Conservation (phyloP, 2,888 invertebrate species). For the Aspidapion aeneum region DNA sequence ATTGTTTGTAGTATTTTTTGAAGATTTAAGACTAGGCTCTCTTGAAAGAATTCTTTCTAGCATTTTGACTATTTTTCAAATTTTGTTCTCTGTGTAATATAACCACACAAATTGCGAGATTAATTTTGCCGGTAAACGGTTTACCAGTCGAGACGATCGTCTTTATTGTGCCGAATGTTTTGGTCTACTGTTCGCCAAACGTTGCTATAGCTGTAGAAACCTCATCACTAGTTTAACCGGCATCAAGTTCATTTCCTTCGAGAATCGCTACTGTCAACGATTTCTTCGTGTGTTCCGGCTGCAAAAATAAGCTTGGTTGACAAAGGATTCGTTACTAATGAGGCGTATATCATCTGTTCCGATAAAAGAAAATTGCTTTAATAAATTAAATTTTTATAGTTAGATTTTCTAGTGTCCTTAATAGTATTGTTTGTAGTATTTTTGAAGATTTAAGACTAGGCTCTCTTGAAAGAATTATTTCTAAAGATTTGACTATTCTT, state of each 20-base stretch:
- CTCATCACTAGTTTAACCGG: conserved; percentile 84
- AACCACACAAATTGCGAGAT: too few relatives aligned
- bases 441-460: too few relatives aligned
- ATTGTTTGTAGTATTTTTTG: too few relatives aligned
- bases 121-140: conserved; percentile 96
- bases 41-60: too few relatives aligned
- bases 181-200: conserved; percentile 96
- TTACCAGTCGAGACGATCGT: conserved; percentile 97
- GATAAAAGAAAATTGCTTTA: conserved; percentile 94
- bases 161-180: conserved; percentile 99
- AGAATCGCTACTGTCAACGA: conserved; percentile 99
- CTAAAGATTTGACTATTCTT: too few relatives aligned
- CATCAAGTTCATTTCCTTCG: conserved; percentile 94
- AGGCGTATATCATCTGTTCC: conserved; percentile 95
- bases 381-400: too few relatives aligned
- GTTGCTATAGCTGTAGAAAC: conserved; percentile 95
- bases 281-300: conserved; percentile 97
- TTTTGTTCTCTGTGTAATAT: too few relatives aligned
- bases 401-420: too few relatives aligned
- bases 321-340: conserved; percentile 98
- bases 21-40: too few relatives aligned
- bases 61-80: too few relatives aligned
- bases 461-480: too few relatives aligned
- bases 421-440: too few relatives aligned
- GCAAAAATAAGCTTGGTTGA: conserved; percentile 94